Base-by-base conservation (phyloP, 2,113 vertebrate genomes). In the Dunckerocampus dactyliophorus region DNA sequence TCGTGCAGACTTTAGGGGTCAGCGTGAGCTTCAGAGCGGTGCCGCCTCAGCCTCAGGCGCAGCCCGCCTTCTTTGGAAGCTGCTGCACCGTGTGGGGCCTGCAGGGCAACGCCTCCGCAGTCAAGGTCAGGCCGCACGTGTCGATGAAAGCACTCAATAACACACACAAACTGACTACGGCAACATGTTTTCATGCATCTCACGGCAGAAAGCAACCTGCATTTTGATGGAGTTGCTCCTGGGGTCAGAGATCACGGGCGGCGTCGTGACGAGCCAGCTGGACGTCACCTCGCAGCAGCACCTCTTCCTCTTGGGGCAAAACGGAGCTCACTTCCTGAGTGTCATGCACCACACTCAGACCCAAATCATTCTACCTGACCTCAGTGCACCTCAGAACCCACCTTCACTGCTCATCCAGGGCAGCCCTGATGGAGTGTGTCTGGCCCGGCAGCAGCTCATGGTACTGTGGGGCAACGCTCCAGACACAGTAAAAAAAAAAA, bases 321-420 rank as follows among this genome's bases (percentile, higher is more conserved):
- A 90, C 1, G 91, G 90, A 11, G 76, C 86, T 31, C 90, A 91
- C 77, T 91, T 91, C 72, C 78, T 91, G 59, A 88, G 80, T 1
- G 85, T 92, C 45, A 91, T 92, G 90, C 91, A 92, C 63, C 85
- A 90, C 81, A 92, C 91, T 4, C 89, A 91, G 67, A 91, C 91
- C 16, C 91, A 92, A 85, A 92, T 92, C 69, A 77, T 91, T 53
- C 75, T 92, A 13, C 90, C 91, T 0, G 91, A 92, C 80, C 89
- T 91, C 51, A 89, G 85, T 1, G 81, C 83, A 17, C 89, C 89
- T 4, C 91, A 90, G 57, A 87, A 81, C 77, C 78, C 88, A 1
- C 84, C 90, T 9, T 85, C 87, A 0, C 80, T 92, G 52, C 85
- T 91, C 56, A 91, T 92, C 76, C 91, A 90, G 82, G 91, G 91